Percentiles rank a stretch among this genome's conserved stretches.
phyloP scores from a whole-genome alignment of 1,140 invertebrate species.

The Pogonus chalceus region DNA sequence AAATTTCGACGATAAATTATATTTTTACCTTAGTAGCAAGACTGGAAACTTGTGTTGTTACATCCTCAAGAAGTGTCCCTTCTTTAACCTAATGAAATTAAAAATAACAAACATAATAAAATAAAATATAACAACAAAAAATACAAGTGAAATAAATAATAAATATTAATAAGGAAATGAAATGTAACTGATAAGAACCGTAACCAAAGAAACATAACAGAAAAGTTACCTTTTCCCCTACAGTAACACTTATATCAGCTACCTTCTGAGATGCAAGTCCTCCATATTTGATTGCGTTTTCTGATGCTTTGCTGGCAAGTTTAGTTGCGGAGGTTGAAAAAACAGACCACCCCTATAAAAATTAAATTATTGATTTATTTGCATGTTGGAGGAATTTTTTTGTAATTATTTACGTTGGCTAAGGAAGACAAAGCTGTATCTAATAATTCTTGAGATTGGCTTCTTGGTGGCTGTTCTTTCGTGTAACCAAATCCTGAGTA shows the following conservation, averaged over 20 bases:
- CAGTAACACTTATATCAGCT: slow-evolving; percentile 45
- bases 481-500: slow-evolving; percentile 83
- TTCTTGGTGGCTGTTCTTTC: slow-evolving; percentile 55
- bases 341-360: slow-evolving; percentile 76
- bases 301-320: slow-evolving; percentile 75
- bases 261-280: slow-evolving; percentile 79
- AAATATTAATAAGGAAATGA: slow-evolving; percentile 16
- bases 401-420: slow-evolving; percentile 59
- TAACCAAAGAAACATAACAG: slow-evolving; percentile 29
- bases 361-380: slow-evolving; percentile 17
- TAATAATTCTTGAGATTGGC: slow-evolving; percentile 66
- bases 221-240: slow-evolving; percentile 48
- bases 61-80: slow-evolving; percentile 58
- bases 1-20: slow-evolving; percentile 21
- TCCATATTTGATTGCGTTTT: slow-evolving; percentile 77
- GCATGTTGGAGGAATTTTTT: no score
- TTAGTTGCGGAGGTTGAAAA: slow-evolving; percentile 82
- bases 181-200: slow-evolving; percentile 23
- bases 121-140: slow-evolving; percentile 27
- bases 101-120: slow-evolving; percentile 31
- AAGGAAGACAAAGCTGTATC: slow-evolving; percentile 66
- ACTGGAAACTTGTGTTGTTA: slow-evolving; percentile 52
- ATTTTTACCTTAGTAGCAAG: slow-evolving; percentile 56
- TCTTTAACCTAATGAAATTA: slow-evolving; percentile 56
- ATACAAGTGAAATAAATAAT: slow-evolving; percentile 12